A percentile compares a stretch with the other conserved stretches of the same genome.
Conservation (phyloP, 2,888 invertebrate genomes). For the Amphipyra berbera region DNA sequence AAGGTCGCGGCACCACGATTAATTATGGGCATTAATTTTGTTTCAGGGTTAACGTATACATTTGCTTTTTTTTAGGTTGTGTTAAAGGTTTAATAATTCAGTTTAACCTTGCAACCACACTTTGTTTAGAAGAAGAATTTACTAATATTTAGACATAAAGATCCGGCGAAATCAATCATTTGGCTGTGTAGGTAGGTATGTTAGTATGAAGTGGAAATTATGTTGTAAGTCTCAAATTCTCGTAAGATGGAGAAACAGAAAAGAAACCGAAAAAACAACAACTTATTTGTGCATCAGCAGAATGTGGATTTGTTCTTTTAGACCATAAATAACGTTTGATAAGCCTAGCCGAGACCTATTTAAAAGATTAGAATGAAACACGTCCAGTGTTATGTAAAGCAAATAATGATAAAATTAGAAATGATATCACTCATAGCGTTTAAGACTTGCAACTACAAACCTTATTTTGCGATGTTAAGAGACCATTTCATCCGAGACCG, state of each 20-base stretch:
- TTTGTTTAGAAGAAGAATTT: constrained; percentile 36
- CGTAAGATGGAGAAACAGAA: background rate
- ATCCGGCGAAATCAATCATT: constrained; percentile 42
- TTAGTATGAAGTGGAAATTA: constrained; percentile 12
- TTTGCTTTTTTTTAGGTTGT: constrained; percentile 29
- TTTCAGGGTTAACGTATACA: constrained; percentile 42
- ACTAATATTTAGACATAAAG: constrained; percentile 43
- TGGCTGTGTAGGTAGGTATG: background rate
- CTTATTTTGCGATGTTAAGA: constrained; percentile 41
- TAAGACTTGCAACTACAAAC: constrained; percentile 31
- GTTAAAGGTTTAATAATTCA: constrained; percentile 44
- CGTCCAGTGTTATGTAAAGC: constrained; percentile 18
- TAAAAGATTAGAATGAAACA: constrained; percentile 22
- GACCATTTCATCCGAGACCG: constrained; percentile 23
- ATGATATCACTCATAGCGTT: constrained; percentile 48
- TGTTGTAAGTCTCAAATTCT: constrained; percentile 6
- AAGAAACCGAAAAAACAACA: constrained; percentile 3
- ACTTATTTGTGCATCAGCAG: background rate
- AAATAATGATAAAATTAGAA: constrained; percentile 32
- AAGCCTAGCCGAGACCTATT: constrained; percentile 13
- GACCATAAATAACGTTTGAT: background rate
- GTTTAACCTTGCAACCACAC: constrained; percentile 44
- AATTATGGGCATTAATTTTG: constrained; percentile 47
- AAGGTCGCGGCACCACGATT: constrained; percentile 47
- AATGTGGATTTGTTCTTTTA: constrained; percentile 1